phyloP scores from a whole-genome alignment of 2,113 vertebrate genomes.

The Limanda limanda region DNA sequence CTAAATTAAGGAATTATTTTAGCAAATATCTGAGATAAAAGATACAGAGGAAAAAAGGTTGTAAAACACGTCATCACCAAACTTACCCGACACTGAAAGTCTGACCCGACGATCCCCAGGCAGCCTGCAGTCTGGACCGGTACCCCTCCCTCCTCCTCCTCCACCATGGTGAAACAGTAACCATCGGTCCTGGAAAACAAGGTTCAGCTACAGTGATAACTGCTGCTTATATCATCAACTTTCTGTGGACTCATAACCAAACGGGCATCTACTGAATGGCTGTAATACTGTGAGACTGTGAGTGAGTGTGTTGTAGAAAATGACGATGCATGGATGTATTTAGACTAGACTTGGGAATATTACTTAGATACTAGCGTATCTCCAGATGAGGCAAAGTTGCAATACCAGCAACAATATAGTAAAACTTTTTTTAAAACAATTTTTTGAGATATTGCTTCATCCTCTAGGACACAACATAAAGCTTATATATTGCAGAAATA shows the following conservation, averaged over 20 bases:
- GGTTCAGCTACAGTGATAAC: neutral
- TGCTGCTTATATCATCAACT: neutral
- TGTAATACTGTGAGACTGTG: no score
- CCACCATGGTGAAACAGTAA: constrained; percentile 96
- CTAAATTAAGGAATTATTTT: neutral
- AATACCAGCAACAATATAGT: no score
- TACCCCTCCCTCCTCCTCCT: constrained; percentile 92
- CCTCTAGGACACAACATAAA: no score
- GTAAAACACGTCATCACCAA: neutral
- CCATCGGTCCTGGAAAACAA: constrained; percentile 89
- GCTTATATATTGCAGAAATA: no score
- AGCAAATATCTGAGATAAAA: neutral
- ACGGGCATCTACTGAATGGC: no score
- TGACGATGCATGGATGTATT: no score
- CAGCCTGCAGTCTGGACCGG: constrained; percentile 92
- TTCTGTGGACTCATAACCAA: neutral
- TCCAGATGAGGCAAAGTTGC: no score
- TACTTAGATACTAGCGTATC: no score
- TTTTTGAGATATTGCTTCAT: no score
- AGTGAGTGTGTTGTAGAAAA: no score
- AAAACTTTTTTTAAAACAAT: no score
- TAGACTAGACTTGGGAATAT: no score
- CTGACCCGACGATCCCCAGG: constrained; percentile 90
- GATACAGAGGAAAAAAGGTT: neutral
- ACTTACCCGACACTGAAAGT: constrained; percentile 97